phyloP scores from a whole-genome alignment of 2,797 vertebrate genomes.

The Cephalopachus bancanus region DNA sequence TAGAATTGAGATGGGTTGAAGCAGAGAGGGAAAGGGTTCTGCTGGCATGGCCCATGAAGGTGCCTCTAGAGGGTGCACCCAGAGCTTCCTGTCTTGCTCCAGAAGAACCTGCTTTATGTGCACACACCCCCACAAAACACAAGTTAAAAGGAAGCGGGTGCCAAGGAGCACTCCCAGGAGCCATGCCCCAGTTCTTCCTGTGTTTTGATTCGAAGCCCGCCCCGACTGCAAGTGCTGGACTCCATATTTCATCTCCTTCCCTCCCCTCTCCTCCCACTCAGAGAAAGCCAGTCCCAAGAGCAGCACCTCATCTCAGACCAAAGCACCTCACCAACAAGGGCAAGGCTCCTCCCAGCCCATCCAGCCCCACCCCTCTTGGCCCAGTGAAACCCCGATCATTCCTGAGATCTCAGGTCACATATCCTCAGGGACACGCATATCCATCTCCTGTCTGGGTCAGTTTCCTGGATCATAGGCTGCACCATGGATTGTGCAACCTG shows the following conservation, averaged over 20 bases:
- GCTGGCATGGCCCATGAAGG: accelerated
- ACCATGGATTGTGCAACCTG: too few relatives aligned
- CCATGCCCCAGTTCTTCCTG: neutral
- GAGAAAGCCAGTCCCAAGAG: neutral
- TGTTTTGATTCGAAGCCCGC: neutral
- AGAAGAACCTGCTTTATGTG: neutral
- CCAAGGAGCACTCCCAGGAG: neutral
- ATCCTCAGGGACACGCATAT: neutral
- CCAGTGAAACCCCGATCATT: neutral
- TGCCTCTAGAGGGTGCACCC: neutral
- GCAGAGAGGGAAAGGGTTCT: neutral
- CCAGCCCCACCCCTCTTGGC: neutral
- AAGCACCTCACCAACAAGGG: neutral
- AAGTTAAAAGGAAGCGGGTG: neutral
- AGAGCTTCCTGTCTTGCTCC: neutral
- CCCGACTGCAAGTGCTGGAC: accelerated
- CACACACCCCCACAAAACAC: neutral
- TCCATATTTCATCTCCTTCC: neutral
- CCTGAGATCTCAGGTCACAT: neutral
- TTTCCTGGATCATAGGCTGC: neutral
- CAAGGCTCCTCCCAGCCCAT: neutral
- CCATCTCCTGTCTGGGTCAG: accelerated
- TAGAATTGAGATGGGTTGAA: neutral
- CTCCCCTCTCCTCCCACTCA: neutral
- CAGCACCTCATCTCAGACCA: accelerated